Base-by-base conservation (phyloP, 2,797 vertebrate genomes). In the Synaphobranchus kaupii region DNA sequence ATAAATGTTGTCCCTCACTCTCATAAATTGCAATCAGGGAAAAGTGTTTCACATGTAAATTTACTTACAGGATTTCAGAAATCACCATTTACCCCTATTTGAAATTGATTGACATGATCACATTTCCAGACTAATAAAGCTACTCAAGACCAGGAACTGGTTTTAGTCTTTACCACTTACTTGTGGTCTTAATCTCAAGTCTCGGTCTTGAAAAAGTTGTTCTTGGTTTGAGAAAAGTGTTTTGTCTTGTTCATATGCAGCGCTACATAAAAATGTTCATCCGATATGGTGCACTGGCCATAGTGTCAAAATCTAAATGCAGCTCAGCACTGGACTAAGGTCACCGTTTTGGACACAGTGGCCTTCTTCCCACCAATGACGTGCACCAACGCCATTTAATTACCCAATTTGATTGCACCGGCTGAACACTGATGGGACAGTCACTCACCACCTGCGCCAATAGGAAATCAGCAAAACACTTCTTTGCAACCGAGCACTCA, bases 161-260 rank as follows among this genome's bases (percentile, higher is more conserved):
- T 83, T 83, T 56, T 83, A 52, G 52, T 34, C 82, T 83, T 83
- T 28, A 58, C 52, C 50, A 58, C 82, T 58, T 31, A 31, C 28
- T 31, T 34, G 15, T 34, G 52, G 82, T 34, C 82, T 20, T 56
- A 31, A 58, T 83, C n/a, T 58, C 22, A 81, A 44, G 34, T 76
- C 15, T 76, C 25, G 3, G 34, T 76, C 34, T 76, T 76, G 44
- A 25, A 50, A 50, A 81, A 81, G 50, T 80, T 47, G 44, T 80
- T 80, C 76, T 80, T 80, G 76, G 76, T 80, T 80, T 80, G 17
- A 48, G 12, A 81, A 80, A 82, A 83, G 25, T 34, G 52, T 54
- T 58, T 54, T 13, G 13, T 54, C 50, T 83, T 17, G n/a, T 28
- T 56, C n/a, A 34, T 20, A 20, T 83, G n/a, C 82, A 54, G 82